Conservation (phyloP, 2,888 invertebrate species). For the Eupithecia pulchellata region DNA sequence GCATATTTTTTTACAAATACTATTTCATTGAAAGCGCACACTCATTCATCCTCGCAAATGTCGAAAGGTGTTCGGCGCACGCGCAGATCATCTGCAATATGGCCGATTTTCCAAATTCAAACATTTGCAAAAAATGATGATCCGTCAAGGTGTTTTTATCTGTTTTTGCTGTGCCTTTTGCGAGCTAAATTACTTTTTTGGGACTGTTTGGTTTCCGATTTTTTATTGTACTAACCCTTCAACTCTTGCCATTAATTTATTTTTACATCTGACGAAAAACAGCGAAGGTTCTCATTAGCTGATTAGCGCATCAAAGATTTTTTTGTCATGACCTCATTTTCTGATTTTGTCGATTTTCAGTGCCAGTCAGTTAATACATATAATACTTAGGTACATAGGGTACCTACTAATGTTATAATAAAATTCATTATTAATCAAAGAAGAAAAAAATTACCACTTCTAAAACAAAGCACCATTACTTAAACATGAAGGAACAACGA, state of each 20-base stretch:
- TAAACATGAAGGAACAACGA: too few species aligned
- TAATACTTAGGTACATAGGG: too few species aligned
- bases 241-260: background rate
- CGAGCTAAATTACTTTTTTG: conserved; percentile 35
- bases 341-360: background rate
- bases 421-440: too few species aligned
- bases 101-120: conserved; percentile 56
- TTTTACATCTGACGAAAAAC: background rate
- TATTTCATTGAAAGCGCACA: conserved; percentile 38
- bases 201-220: conserved; percentile 29
- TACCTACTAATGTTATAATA: too few species aligned
- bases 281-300: background rate
- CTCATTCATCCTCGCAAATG: conserved; percentile 67
- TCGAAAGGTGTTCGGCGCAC: conserved; percentile 77
- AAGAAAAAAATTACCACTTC: too few species aligned
- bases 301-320: background rate
- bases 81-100: conserved; percentile 63
- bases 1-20: conserved; percentile 12
- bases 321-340: background rate
- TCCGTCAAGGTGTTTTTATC: conserved; percentile 64
- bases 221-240: conserved; percentile 19
- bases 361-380: too few species aligned
- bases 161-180: conserved; percentile 40
- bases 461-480: too few species aligned
- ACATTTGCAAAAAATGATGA: conserved; percentile 59